Conservation (phyloP, 2,797 vertebrate species). For the Falco berigora region DNA sequence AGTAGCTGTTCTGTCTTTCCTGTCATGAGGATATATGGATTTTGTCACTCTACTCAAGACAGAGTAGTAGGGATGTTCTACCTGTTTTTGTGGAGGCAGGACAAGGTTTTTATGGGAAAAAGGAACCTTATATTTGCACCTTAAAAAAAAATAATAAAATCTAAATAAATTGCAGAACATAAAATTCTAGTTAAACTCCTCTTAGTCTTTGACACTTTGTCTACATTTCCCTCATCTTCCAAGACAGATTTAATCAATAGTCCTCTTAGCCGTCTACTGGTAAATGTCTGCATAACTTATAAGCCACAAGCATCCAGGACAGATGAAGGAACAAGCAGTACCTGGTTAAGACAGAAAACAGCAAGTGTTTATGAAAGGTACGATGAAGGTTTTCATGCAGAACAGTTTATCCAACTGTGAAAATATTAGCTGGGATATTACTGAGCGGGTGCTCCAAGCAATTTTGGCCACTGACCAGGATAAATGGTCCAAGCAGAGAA, state of each 20-base stretch:
- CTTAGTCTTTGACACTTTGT: constrained; percentile 30
- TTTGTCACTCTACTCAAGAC: not conserved
- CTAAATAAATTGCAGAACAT: not conserved
- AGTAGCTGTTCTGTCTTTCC: not conserved
- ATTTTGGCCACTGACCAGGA: constrained; percentile 20
- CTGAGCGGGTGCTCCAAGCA: constrained; percentile 9
- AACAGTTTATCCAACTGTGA: constrained; percentile 61
- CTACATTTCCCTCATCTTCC: constrained; percentile 43
- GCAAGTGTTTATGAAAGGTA: constrained; percentile 33
- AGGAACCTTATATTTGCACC: not conserved
- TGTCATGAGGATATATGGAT: not conserved
- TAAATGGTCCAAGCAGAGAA: constrained; percentile 35
- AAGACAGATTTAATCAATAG: constrained; percentile 62
- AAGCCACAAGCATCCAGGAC: constrained; percentile 52
- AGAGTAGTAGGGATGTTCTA: not conserved
- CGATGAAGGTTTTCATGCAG: constrained; percentile 11
- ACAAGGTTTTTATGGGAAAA: not conserved
- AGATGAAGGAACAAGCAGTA: constrained; percentile 55
- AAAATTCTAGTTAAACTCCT: not conserved
- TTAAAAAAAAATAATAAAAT: not conserved
- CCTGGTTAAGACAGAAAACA: constrained; percentile 51
- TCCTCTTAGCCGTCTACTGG: constrained; percentile 32
- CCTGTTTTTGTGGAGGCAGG: not conserved
- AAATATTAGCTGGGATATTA: constrained; percentile 57
- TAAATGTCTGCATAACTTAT: constrained; percentile 52